Conservation (phyloP, 23 tunicate species). For the Styela clava region DNA sequence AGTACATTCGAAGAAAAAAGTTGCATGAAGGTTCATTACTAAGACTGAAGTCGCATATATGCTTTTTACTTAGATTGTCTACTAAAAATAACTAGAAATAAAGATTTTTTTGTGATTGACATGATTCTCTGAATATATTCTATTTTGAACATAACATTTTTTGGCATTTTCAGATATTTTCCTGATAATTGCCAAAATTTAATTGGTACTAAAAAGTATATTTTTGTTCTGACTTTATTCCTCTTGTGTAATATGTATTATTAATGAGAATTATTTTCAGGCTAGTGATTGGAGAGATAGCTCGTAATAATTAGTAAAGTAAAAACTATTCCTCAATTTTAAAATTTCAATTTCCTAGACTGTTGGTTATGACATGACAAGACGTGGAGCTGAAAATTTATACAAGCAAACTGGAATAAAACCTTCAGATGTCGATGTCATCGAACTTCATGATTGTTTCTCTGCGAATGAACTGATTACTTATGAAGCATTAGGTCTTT, state of each 20-base stretch:
- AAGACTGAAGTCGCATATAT: constrained; percentile 14
- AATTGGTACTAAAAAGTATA: too few relatives aligned
- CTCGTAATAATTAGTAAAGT: too few relatives aligned
- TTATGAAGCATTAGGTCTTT: constrained; percentile 93
- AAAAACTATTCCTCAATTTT: too few relatives aligned
- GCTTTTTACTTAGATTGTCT: neutral
- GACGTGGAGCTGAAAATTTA: constrained; percentile 59
- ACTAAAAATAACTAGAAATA: neutral
- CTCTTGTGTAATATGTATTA: too few relatives aligned
- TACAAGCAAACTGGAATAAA: constrained; percentile 62
- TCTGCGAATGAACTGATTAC: constrained; percentile 97
- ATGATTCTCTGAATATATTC: neutral
- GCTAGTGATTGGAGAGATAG: too few relatives aligned
- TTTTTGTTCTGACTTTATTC: too few relatives aligned
- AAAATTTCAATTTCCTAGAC: too few relatives aligned
- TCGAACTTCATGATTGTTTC: constrained; percentile 98
- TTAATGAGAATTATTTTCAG: too few relatives aligned
- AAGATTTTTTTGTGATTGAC: neutral
- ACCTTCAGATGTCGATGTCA: constrained; percentile 86
- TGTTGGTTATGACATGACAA: constrained; percentile 93
- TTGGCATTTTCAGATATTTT: too few relatives aligned
- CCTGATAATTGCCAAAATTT: too few relatives aligned
- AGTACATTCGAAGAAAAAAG: constrained; percentile 89
- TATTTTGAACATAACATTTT: neutral
- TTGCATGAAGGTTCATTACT: constrained; percentile 51